Evolutionary conservation across 2,888 invertebrate genomes (phyloP), one percentile per base, ranked within the genome.

Genomic region (Cynaeus angustus): DNA sequence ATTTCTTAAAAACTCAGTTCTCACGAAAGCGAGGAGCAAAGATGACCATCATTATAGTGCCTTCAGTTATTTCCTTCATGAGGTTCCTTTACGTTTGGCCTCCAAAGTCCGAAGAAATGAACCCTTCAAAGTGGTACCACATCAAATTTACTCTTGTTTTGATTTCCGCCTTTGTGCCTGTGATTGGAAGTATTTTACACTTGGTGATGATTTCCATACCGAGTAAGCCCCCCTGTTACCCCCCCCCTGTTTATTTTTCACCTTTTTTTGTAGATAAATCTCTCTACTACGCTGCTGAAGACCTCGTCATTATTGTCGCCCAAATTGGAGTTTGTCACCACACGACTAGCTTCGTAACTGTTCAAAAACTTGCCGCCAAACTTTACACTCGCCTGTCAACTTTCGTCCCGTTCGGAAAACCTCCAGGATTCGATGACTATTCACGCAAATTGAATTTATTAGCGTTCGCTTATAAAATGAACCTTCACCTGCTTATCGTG

Each of bases 351-450:
- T 64, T 28, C 37, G 30, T 64, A n/a, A 38, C 53, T 7, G 5
- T 10, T 13, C 64, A 64, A 14, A 64, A 41, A 41, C 9, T 12
- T 4, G 30, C 30, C 0, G 52, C 64, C 8, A 6, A 33, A 1
- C 1, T 64, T 6, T 64, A 43, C 16, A 3, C 43, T 6, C 9
- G 14, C 7, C 52, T 64, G 2, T 41, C 53, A 0, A 26, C 10
- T 5, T 64, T 64, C 12, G 52, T 28, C 6, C n/a, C 7, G 3
- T 64, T 43, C 26, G 64, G 30, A 13, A 64, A 64, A 53, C 64
- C 64, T 5, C 53, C 41, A 0, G 14, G 21, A 8, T 64, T 53
- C 37, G 64, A 59, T 10, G 30, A 59, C 0, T 43, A 43, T 16
- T 21, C 26, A 0, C 1, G 12, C n/a, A 52, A 16, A 13, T 43